Evolutionary conservation across 2,888 invertebrate species (phyloP), one percentile per base, ranked within the genome.

Genomic region (Netelia inedita): DNA sequence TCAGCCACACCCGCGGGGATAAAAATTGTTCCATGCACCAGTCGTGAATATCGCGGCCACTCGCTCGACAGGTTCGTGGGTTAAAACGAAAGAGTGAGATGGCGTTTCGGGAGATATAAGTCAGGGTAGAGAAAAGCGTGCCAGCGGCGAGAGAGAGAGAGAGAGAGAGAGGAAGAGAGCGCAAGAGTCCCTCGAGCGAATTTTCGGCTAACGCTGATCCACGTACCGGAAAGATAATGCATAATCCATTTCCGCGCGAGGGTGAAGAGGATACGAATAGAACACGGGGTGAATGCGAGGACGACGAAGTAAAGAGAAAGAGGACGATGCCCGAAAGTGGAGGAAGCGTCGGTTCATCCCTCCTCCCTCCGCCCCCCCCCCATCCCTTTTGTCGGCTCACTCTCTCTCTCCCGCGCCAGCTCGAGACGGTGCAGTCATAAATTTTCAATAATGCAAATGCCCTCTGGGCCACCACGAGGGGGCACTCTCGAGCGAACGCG

Each of bases 171-270:
- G 53, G 6, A 10, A 43, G 9, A 55, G 53, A 63, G 69, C 53
- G 57, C 21, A 46, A 43, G 59, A 53, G 72, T 23, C 43, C 50
- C 59, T 73, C 53, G 14, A 65, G 55, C 83, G 88, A 89, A 92
- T 92, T 89, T 92, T 91, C 87, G 91, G 89, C 90, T 92, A 92
- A 92, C 91, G 90, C 89, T 92, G 92, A 92, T 92, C 91, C 92
- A 92, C 91, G 91, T 92, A 91, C 91, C 91, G 92, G 92, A 92
- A 92, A 92, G 92, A 92, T 92, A 92, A 92, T 92, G 92, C 92
- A 92, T 92, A 91, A 92, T 92, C 92, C 92, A 92, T 92, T 91
- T 90, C 88, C 87, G 88, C 87, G 88, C 88, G 89, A 88, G 89
- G 88, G 89, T 88, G 10, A 41, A 73, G 53, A 73, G 50, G 79